Base-by-base conservation (phyloP, 2,888 invertebrate species). In the Caenorhabditis japonica region DNA sequence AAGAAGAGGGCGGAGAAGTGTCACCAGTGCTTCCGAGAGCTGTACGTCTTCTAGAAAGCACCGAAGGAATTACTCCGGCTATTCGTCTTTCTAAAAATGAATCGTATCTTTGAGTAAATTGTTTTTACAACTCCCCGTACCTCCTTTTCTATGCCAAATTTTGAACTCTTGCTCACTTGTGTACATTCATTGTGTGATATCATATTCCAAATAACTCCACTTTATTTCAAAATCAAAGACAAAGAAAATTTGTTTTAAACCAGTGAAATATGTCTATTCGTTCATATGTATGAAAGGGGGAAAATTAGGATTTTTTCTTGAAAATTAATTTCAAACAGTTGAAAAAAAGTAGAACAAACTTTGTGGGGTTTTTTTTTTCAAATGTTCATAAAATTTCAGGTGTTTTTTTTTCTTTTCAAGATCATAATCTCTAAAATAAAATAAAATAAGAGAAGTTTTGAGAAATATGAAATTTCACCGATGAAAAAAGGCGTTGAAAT, bases 61-160 rank as follows among this genome's bases (percentile, higher is more conserved):
- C 49, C 12, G 66, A 68, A 39, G 66, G 66, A 51, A 55, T 51
- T n/a, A 58, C 66, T 13, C 66, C 74, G 27, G 74, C 74, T 0
- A 74, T 74, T 39, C 68, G 74, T 3, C 36, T 74, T 3, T 74
- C 74, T 7, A 62, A 74, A 56, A 74, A 68, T 52, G 74, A 74
- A 49, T 64, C 64, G 30, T 74, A 74, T 43, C 58, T 72, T 19
- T 72, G 33, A 64, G 38, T 19, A 39, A 13, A n/a, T n/a, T n/a
- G n/a, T n/a, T n/a, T n/a, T n/a, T n/a, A n/a, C n/a, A n/a, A n/a
- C n/a, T n/a, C n/a, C n/a, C n/a, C n/a, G n/a, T n/a, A 39, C 4
- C 17, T n/a, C 39, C 7, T 15, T 39, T 39, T 39, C n/a, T 34
- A 4, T 30, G 23, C 47, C 47, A 33, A 49, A 39, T n/a, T 8